phyloP scores from a whole-genome alignment of 1,140 invertebrate genomes.

The Drosophila guanche region DNA sequence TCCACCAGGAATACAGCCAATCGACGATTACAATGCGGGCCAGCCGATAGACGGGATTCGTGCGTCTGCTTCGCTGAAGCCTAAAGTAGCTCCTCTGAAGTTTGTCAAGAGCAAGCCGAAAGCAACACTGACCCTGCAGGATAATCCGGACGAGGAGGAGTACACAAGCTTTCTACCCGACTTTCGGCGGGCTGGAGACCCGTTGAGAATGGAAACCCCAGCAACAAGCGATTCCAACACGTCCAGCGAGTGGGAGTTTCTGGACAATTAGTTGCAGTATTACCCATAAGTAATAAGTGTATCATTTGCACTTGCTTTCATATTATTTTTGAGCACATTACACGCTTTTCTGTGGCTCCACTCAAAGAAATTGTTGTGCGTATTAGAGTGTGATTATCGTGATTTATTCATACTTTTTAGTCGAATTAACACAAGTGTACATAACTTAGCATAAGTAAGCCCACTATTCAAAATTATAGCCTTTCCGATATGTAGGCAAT shows the following conservation, averaged over 20 bases:
- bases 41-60: conserved; percentile 67
- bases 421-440: conserved; percentile 56
- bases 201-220: conserved; percentile 39
- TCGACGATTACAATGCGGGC: conserved; percentile 48
- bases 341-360: conserved; percentile 1
- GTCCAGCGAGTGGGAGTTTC: conserved; percentile 80
- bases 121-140: neutral
- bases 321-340: conserved; percentile 20
- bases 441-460: conserved; percentile 43
- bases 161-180: conserved; percentile 73
- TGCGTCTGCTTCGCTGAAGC: conserved; percentile 18
- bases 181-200: conserved; percentile 64
- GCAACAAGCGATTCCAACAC: conserved; percentile 64
- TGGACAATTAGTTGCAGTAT: conserved; percentile 68
- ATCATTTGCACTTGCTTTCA: conserved; percentile 12
- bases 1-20: conserved; percentile 7
- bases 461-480: conserved; percentile 6
- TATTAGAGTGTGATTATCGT: conserved; percentile 63
- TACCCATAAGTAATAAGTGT: conserved; percentile 14
- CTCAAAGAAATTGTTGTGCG: conserved; percentile 50
- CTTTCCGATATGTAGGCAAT: conserved; percentile 6
- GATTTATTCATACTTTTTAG: conserved; percentile 43
- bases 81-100: conserved; percentile 37
- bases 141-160: conserved; percentile 27
- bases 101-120: conserved; percentile 55